These are phyloP conservation scores for Ellobium chinense DNA, from an alignment of 2,888 invertebrate genomes.

Conservation along the genomic window DNA sequence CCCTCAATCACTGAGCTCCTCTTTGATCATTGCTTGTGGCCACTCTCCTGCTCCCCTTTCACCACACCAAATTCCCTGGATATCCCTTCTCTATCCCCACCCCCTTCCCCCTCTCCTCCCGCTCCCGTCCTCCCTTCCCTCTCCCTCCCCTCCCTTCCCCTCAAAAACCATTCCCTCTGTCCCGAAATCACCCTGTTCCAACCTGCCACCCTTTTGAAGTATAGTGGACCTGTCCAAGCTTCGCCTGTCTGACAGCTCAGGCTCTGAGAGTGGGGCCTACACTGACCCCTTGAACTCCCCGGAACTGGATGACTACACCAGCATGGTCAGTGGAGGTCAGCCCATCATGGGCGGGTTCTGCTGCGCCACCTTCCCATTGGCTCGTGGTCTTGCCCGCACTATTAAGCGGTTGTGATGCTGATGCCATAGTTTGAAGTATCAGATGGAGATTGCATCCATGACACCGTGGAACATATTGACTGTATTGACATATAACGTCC, in stretches of 20 bases:
- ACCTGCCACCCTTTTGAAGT: neutral
- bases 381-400: conserved; percentile 71
- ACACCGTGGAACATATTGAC: too few relatives aligned
- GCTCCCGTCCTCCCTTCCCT: neutral
- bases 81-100: neutral
- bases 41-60: too few relatives aligned
- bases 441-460: too few relatives aligned
- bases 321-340: conserved; percentile 57
- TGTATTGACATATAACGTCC: too few relatives aligned
- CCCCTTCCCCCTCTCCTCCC: neutral
- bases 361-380: conserved; percentile 74
- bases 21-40: too few relatives aligned
- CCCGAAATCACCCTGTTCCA: neutral
- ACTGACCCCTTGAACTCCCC: conserved; percentile 70
- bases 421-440: too few relatives aligned
- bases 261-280: conserved; percentile 59
- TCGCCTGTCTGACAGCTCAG: conserved; percentile 67
- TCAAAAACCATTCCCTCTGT: neutral
- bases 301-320: conserved; percentile 72
- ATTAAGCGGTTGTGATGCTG: conserved; percentile 69
- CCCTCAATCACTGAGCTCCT: too few relatives aligned
- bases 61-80: neutral
- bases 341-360: conserved; percentile 73
- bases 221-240: conserved; percentile 77
- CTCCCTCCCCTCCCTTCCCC: neutral